A percentile compares a stretch with the other conserved stretches of the same genome.
These are phyloP conservation scores for Ophioninae sp. DNA, from an alignment of 2,888 invertebrate genomes.

Conservation along the genomic window DNA sequence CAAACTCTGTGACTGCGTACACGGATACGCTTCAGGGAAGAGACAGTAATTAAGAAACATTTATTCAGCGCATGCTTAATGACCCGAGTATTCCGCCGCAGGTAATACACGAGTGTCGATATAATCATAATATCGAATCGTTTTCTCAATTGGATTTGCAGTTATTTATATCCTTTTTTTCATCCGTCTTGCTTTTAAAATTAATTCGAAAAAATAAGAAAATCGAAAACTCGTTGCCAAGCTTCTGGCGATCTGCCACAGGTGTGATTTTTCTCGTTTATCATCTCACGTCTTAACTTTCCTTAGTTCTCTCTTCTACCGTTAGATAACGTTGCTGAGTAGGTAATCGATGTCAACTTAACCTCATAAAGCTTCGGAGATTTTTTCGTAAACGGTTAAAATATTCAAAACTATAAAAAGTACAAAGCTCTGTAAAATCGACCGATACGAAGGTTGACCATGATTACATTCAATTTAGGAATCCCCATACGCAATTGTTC, in stretches of 20 bases:
- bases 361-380: no score
- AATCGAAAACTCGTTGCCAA: neutral
- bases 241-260: neutral
- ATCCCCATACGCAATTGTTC: no score
- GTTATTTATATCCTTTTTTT: neutral
- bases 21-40: neutral
- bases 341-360: no score
- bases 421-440: no score
- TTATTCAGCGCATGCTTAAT: slow-evolving; percentile 27
- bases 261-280: neutral
- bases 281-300: slow-evolving; percentile 5
- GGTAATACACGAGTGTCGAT: neutral
- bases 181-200: neutral
- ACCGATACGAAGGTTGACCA: no score
- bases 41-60: slow-evolving; percentile 40
- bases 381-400: no score
- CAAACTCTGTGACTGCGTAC: neutral
- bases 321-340: no score
- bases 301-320: neutral
- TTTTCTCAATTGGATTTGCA: neutral
- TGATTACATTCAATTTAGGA: no score
- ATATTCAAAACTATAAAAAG: no score
- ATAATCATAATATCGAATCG: slow-evolving; percentile 1
- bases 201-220: neutral
- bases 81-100: neutral